Conservation (phyloP, 2,888 invertebrate genomes). For the Emesis furor region DNA sequence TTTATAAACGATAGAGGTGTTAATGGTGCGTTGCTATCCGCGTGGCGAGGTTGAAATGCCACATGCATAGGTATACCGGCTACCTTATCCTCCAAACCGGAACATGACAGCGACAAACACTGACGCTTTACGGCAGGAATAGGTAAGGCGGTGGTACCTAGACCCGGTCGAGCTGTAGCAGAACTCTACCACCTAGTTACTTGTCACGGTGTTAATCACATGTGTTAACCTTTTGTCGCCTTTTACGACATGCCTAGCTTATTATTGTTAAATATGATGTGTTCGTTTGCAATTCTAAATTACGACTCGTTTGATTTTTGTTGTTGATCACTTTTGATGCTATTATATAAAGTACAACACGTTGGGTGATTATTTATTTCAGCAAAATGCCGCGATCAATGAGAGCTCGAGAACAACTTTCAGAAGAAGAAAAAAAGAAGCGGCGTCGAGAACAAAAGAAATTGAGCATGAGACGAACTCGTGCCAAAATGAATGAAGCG, state of each 20-base stretch:
- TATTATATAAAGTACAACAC: neutral
- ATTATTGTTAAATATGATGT: neutral
- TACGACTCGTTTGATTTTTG: conserved; percentile 7
- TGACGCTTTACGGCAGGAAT: no score
- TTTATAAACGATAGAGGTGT: no score
- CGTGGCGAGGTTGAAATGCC: no score
- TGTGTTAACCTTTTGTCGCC: no score
- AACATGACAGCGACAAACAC: no score
- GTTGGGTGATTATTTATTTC: conserved; percentile 6
- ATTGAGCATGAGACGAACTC: conserved; percentile 10
- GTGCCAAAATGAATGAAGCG: conserved; percentile 9
- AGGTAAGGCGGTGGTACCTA: no score
- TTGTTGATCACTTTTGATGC: conserved; percentile 3
- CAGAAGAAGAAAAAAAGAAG: conserved; percentile 3
- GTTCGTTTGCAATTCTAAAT: neutral
- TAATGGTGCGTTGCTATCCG: no score
- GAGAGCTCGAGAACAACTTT: neutral
- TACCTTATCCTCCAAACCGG: no score
- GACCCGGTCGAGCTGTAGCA: no score
- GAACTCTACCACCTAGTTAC: no score
- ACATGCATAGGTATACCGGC: no score
- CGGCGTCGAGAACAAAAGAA: neutral
- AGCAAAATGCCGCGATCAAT: conserved; percentile 6
- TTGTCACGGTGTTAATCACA: no score
- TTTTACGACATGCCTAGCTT: neutral